These are phyloP conservation scores for Etheostoma spectabile DNA, from an alignment of 2,113 vertebrate genomes.

Conservation along the genomic window DNA sequence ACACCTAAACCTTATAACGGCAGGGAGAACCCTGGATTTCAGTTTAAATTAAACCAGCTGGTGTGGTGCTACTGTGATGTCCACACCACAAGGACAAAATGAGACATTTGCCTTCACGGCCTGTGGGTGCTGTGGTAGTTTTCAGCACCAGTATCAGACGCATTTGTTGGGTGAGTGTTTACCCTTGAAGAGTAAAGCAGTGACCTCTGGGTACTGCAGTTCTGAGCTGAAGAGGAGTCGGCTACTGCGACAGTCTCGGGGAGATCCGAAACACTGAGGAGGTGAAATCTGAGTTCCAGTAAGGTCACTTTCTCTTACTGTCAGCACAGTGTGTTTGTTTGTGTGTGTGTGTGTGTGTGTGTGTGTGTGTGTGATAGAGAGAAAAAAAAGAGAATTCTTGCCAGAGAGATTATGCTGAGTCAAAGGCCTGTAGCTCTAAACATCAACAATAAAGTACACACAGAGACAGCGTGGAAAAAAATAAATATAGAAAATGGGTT, in stretches of 20 bases:
- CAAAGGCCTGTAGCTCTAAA: slow-evolving; percentile 23
- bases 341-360: slow-evolving; percentile 10
- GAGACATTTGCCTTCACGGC: background rate
- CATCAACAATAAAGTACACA: background rate
- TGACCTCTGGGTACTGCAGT: slow-evolving; percentile 59
- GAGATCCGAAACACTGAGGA: slow-evolving; percentile 73
- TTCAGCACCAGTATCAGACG: background rate
- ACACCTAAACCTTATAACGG: no score
- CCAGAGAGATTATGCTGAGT: slow-evolving; percentile 46
- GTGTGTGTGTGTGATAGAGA: background rate
- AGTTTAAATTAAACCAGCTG: no score
- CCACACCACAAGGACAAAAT: background rate
- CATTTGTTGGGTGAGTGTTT: background rate
- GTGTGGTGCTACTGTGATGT: background rate
- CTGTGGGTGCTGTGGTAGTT: background rate
- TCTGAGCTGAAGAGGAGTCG: slow-evolving; percentile 31
- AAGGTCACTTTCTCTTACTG: slow-evolving; percentile 61
- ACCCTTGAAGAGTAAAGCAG: slow-evolving; percentile 48
- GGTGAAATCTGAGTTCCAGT: slow-evolving; percentile 78
- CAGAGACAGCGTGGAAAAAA: background rate
- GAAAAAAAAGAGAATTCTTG: slow-evolving; percentile 31
- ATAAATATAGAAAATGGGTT: no score
- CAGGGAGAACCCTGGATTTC: no score
- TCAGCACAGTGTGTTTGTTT: slow-evolving; percentile 60
- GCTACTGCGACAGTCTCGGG: slow-evolving; percentile 51